Conservation (phyloP, 2,113 vertebrate species). For the Condylura cristata region DNA sequence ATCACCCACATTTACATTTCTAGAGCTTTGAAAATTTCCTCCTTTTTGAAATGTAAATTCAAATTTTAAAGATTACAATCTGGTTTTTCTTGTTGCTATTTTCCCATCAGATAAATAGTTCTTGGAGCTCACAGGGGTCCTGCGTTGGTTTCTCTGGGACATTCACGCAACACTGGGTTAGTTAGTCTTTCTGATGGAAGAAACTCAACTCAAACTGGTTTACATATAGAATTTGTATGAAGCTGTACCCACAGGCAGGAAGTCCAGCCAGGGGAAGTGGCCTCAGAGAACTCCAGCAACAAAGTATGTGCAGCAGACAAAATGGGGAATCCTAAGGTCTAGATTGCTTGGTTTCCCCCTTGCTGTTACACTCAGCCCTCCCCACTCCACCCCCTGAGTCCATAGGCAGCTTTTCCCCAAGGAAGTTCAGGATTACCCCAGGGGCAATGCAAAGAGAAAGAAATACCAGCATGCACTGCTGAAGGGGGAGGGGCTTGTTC, state of each 20-base stretch:
- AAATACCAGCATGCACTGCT: too few relatives aligned
- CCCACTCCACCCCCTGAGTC: not conserved
- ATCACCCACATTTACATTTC: not conserved
- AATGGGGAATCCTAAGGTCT: not conserved
- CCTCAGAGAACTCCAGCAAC: not conserved
- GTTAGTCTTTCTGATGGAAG: not conserved
- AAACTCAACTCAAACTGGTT: not conserved
- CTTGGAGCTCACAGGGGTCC: not conserved
- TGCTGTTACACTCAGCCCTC: not conserved
- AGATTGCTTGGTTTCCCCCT: not conserved
- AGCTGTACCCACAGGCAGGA: not conserved
- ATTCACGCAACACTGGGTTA: not conserved
- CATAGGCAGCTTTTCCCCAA: not conserved
- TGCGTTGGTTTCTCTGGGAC: not conserved
- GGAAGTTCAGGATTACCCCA: not conserved
- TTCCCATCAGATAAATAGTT: not conserved
- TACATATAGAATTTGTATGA: not conserved
- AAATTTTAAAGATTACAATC: not conserved
- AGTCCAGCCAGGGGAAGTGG: not conserved
- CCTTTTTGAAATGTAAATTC: not conserved
- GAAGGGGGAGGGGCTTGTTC: too few relatives aligned
- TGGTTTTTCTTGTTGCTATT: not conserved
- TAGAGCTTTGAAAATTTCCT: not conserved
- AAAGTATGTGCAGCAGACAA: not conserved
- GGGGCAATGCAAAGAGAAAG: not conserved